Evolutionary conservation across 1,140 invertebrate genomes (phyloP).

Genomic region (Megathymus violae): DNA sequence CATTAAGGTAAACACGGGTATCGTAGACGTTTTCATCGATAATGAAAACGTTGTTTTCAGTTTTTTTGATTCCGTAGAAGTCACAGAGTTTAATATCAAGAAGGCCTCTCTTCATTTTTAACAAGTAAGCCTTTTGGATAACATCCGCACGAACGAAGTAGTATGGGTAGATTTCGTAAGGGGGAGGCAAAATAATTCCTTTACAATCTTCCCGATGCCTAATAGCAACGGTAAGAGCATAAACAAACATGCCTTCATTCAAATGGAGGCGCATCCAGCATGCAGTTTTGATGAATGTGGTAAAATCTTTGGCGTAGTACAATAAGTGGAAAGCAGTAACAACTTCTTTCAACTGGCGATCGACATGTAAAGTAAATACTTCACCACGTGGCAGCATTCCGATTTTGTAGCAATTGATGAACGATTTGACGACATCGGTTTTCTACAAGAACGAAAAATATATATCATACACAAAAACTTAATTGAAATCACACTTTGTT

Average conservation of each 20-base stretch:
- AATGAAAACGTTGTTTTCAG: conserved; percentile 69
- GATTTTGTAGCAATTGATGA: conserved; percentile 83
- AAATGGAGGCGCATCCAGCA: conserved; percentile 86
- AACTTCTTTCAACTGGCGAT: conserved; percentile 86
- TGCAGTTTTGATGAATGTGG: conserved; percentile 85
- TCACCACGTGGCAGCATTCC: conserved; percentile 84
- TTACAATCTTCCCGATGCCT: conserved; percentile 86
- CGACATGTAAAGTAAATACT: conserved; percentile 86
- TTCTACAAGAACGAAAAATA: conserved; percentile 71
- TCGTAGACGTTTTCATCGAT: conserved; percentile 77
- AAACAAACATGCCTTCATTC: conserved; percentile 87
- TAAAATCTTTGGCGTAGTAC: conserved; percentile 87
- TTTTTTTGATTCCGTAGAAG: conserved; percentile 73
- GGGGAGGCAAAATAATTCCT: conserved; percentile 85
- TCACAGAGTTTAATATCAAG: conserved; percentile 70
- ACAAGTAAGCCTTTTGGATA: conserved; percentile 84
- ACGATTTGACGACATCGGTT: conserved; percentile 84
- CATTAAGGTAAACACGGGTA: conserved; percentile 68
- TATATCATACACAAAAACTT: too few species aligned
- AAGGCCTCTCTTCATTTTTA: conserved; percentile 82
- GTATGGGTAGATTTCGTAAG: conserved; percentile 88
- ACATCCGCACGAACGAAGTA: conserved; percentile 85
- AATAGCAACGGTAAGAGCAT: conserved; percentile 85
- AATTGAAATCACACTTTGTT: too few species aligned
- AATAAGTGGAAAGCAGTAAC: conserved; percentile 87